Percentiles rank a stretch among this genome's conserved stretches.
Conservation (phyloP, 2,888 invertebrate species). For the Sepiola atlantica region DNA sequence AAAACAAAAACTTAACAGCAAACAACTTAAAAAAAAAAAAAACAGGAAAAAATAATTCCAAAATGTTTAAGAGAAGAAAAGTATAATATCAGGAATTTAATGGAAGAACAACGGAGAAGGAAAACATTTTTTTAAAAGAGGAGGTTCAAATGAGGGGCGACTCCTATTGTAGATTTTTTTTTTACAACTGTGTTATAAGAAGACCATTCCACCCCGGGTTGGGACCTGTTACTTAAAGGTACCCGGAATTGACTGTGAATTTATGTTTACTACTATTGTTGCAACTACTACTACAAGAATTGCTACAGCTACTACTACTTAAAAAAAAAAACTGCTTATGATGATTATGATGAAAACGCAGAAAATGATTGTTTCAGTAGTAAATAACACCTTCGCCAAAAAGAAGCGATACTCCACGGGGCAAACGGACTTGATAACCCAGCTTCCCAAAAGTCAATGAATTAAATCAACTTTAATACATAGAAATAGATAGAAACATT, state of each 20-base stretch:
- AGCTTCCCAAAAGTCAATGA: background rate
- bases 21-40: background rate
- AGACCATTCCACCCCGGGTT: background rate
- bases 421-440: background rate
- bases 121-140: background rate
- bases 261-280: background rate
- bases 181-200: background rate
- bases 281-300: background rate
- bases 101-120: background rate
- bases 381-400: background rate
- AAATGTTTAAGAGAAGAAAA: background rate
- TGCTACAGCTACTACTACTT: background rate
- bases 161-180: background rate
- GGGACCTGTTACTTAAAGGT: background rate
- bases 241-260: constrained; percentile 7
- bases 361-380: background rate
- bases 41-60: background rate
- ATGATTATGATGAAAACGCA: background rate
- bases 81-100: background rate
- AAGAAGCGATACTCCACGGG: background rate
- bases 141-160: background rate
- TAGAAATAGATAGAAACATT: background rate
- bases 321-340: background rate
- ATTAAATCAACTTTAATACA: background rate
- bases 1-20: background rate